A percentile compares a stretch with the other conserved stretches of the same genome.
phyloP scores from a whole-genome alignment of 2,113 vertebrate species.

The Epinephelus moara region DNA sequence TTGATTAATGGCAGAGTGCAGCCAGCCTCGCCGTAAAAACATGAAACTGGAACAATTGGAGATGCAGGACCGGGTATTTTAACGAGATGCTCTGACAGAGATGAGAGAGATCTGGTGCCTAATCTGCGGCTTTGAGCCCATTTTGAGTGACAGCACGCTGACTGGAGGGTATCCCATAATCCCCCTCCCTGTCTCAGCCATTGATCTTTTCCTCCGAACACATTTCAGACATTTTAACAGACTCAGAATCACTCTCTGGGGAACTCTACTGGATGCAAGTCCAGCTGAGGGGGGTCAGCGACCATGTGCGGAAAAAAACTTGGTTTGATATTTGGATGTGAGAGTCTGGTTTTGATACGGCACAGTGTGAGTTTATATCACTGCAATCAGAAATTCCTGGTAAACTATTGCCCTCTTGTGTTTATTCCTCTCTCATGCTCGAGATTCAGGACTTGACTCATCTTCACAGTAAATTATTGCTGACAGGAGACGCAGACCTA shows the following conservation, averaged over 20 bases:
- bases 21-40: slow-evolving; percentile 51
- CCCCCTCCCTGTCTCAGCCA: slow-evolving; percentile 28
- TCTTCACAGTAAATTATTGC: slow-evolving; percentile 45
- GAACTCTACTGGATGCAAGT: slow-evolving; percentile 37
- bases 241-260: slow-evolving; percentile 42
- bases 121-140: slow-evolving; percentile 45
- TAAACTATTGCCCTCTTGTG: slow-evolving; percentile 86
- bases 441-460: slow-evolving; percentile 44
- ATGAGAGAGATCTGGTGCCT: slow-evolving; percentile 44
- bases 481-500: slow-evolving; percentile 42
- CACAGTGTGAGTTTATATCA: slow-evolving; percentile 30
- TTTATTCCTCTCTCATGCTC: slow-evolving; percentile 70
- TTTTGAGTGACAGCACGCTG: slow-evolving; percentile 60
- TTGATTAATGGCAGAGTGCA: slow-evolving; percentile 53
- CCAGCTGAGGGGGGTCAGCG: slow-evolving; percentile 12
- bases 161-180: slow-evolving; percentile 67
- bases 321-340: slow-evolving; percentile 32
- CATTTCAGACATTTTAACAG: slow-evolving; percentile 61
- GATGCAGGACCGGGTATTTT: slow-evolving; percentile 48
- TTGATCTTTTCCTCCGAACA: slow-evolving; percentile 58
- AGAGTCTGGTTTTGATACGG: slow-evolving; percentile 57
- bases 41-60: slow-evolving; percentile 53
- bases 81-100: slow-evolving; percentile 62
- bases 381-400: slow-evolving; percentile 69
- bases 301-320: slow-evolving; percentile 32